Percentiles rank a stretch among this genome's conserved stretches.
These are phyloP conservation scores for Psettodes erumei DNA, from an alignment of 2,113 vertebrate genomes.

Conservation along the genomic window DNA sequence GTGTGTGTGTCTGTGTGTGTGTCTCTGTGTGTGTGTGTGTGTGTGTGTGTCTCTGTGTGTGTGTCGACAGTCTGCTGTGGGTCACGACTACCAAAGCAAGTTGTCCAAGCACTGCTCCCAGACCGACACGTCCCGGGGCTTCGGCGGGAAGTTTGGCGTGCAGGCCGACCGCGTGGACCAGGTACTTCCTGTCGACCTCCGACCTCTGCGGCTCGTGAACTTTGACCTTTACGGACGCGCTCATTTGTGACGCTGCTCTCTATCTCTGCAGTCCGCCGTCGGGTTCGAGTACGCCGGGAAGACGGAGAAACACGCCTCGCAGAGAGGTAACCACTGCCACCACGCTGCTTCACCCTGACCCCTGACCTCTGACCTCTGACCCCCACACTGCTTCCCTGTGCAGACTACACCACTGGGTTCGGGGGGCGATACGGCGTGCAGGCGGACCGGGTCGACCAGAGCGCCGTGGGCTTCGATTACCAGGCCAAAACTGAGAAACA, in stretches of 20 bases:
- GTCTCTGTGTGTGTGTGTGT: no score
- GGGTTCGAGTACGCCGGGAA: conserved; percentile 97
- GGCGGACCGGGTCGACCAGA: conserved; percentile 90
- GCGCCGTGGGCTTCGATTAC: conserved; percentile 95
- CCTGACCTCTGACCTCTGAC: conserved; percentile 43
- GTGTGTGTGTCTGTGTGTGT: no score
- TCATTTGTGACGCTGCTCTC: conserved; percentile 14
- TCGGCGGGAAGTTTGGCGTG: conserved; percentile 96
- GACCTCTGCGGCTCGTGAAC: no score
- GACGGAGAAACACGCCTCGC: conserved; percentile 96
- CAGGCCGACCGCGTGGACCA: conserved; percentile 94
- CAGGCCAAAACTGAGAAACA: conserved; percentile 95
- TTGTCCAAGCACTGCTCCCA: conserved; percentile 96
- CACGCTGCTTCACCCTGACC: conserved; percentile 53
- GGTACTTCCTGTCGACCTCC: conserved; percentile 84
- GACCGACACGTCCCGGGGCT: conserved; percentile 92
- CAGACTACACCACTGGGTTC: conserved; percentile 86
- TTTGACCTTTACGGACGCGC: no score
- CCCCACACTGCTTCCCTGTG: conserved; percentile 51
- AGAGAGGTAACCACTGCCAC: conserved; percentile 95
- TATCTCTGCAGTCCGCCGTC: conserved; percentile 95
- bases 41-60: conserved; percentile 11
- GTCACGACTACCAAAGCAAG: conserved; percentile 94
- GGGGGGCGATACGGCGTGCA: conserved; percentile 82
- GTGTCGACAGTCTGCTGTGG: conserved; percentile 94